Evolutionary conservation across 1,140 invertebrate genomes (phyloP), one percentile per base, ranked within the genome.

Genomic region (Zaprionus inermis): DNA sequence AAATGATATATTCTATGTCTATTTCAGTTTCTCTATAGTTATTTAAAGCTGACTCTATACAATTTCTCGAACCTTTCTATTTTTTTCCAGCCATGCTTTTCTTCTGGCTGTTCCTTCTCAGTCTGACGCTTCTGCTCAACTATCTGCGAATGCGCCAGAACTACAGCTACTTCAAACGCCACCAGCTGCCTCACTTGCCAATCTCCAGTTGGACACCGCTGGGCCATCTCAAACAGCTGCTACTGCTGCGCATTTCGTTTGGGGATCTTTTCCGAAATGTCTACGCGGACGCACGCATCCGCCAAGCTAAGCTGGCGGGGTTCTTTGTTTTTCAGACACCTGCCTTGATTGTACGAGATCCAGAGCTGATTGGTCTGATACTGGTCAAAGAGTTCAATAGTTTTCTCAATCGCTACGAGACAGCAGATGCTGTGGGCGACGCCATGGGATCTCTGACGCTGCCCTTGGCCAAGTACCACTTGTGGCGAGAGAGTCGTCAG

Each of bases 401-500:
- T 28, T 92, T 92, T 41, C 65, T 81, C 4, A 92, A 92, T 89
- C 90, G 89, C 79, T 79, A 93, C 85, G 93, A 93, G 55, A 92
- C 93, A 46, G 91, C 81, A 1, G 90, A 92, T 57, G 56, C 52
- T 0, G 24, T 18, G 1, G 49, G 58, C 14, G 90, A 91, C 78
- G 16, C 55, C 0, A 81, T 92, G 81, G 91, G 91, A 5, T 55
- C 73, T 0, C 20, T 91, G 14, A 91, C 83, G 1, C 54, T 92
- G n/a, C 91, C 91, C 0, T 44, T 91, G 49, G 80, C 86, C n/a
- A 92, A 92, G 59, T 90, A 92, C 61, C 60, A 63, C 1, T 61
- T 75, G 16, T 95, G 94, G 94, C 93, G 93, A 46, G 83, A 91
- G 30, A 90, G 94, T 9, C 85, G 94, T 7, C 91, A 92, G 7